Evolutionary conservation across 2,113 vertebrate genomes (phyloP).

Genomic region (Melanostigma gelatinosum): DNA sequence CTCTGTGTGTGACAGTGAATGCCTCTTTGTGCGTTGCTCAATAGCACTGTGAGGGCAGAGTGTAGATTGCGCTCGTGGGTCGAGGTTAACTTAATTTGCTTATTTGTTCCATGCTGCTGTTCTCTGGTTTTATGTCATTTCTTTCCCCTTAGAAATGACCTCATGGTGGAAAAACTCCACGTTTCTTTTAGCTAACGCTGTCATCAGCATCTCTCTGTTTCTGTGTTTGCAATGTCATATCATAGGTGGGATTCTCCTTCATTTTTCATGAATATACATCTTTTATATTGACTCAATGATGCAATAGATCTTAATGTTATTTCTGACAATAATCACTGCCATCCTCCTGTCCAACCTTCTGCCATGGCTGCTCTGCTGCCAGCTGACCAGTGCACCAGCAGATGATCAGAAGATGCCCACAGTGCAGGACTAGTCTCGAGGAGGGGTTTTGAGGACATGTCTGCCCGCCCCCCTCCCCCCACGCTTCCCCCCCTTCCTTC

Average conservation of each 20-base stretch:
- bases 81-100: conserved; percentile 55
- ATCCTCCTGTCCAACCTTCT: conserved; percentile 55
- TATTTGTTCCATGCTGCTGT: conserved; percentile 36
- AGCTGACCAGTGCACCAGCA: conserved; percentile 72
- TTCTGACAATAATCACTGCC: conserved; percentile 63
- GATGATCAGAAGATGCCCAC: conserved; percentile 66
- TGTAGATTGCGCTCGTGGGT: conserved; percentile 41
- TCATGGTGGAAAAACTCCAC: background rate
- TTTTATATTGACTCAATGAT: background rate
- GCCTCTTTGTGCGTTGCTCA: conserved; percentile 62
- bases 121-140: conserved; percentile 21
- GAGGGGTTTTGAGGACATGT: conserved; percentile 59
- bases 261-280: background rate
- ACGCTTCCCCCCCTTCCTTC: background rate
- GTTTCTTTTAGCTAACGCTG: background rate
- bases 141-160: background rate
- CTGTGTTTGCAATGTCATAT: background rate
- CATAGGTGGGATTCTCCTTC: background rate
- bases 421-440: conserved; percentile 65
- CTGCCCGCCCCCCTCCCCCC: background rate
- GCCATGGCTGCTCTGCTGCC: conserved; percentile 62
- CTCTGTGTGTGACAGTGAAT: conserved; percentile 54
- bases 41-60: conserved; percentile 36
- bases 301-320: conserved; percentile 11
- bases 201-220: background rate